Evolutionary conservation across 2,888 invertebrate genomes (phyloP), one percentile per base, ranked within the genome.

Genomic region (Amphipyra tragopoginis): DNA sequence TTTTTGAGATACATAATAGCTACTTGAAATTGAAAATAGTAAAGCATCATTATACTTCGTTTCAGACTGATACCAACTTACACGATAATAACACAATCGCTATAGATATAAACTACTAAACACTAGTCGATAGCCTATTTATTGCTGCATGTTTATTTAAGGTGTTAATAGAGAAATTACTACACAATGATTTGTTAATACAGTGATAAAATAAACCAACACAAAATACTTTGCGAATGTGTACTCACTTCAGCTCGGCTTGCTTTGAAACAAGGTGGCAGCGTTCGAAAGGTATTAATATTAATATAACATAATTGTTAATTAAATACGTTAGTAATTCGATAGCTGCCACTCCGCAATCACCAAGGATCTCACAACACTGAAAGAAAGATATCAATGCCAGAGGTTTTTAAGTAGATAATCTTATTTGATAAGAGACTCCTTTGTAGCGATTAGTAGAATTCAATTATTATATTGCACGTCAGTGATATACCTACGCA

Each of bases 401-500:
- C 84, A 81, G 84, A 81, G 87, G 90, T 90, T 93, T 92, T 90
- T 92, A 93, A 91, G 85, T 84, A 88, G 92, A 92, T 92, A 91
- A 93, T 93, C 92, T 89, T 87, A 87, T 82, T 86, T 89, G 94
- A 93, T 93, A 93, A 93, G 89, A 80, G 81, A 79, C 78, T 75
- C 72, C 80, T 82, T 84, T 82, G 70, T 75, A 84, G 80, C 82
- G 90, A 93, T 93, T 93, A 92, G 81, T 86, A 83, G 82, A 75
- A 86, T 88, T 83, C 85, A 86, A 86, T 87, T 87, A 87, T 79
- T 79, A 53, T 66, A 58, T 74, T 74, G 68, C 64, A 72, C 70
- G 65, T 55, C 62, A 75, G 51, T 72, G 50, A 77, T 63, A 73
- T 38, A n/a, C n/a, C n/a, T n/a, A 68, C 57, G 39, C 54, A 57